These are phyloP conservation scores for Onychostruthus taczanowskii DNA, from an alignment of 2,113 vertebrate species.

Conservation along the genomic window DNA sequence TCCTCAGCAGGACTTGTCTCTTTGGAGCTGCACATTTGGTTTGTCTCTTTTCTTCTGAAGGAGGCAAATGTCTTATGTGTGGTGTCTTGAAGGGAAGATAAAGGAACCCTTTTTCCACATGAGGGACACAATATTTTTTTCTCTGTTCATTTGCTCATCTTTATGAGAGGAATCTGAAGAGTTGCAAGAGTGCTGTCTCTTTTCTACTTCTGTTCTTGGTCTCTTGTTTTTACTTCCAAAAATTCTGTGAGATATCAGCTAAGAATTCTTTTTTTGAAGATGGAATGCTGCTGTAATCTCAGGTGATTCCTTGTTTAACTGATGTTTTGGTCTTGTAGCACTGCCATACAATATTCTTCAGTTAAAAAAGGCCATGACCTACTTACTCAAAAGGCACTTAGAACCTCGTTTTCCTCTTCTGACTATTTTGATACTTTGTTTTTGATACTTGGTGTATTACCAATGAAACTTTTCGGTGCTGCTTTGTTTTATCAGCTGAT, in stretches of 20 bases:
- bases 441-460: background rate
- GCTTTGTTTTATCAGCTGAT: background rate
- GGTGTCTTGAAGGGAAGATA: background rate
- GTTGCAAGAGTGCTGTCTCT: fast-evolving
- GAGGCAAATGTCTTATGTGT: background rate
- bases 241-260: background rate
- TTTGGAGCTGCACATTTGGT: background rate
- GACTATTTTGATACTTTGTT: background rate
- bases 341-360: background rate
- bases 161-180: background rate
- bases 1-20: background rate
- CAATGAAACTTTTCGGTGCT: background rate
- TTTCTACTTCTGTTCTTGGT: background rate
- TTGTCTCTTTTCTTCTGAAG: background rate
- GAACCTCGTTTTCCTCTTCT: background rate
- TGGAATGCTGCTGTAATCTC: background rate
- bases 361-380: background rate
- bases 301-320: background rate
- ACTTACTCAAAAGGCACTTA: background rate
- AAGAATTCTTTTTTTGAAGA: background rate
- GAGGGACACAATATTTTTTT: background rate
- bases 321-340: background rate
- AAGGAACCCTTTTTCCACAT: background rate
- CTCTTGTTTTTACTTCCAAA: background rate
- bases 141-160: background rate